Conservation (phyloP, 2,113 vertebrate species). For the Albula goreensis region DNA sequence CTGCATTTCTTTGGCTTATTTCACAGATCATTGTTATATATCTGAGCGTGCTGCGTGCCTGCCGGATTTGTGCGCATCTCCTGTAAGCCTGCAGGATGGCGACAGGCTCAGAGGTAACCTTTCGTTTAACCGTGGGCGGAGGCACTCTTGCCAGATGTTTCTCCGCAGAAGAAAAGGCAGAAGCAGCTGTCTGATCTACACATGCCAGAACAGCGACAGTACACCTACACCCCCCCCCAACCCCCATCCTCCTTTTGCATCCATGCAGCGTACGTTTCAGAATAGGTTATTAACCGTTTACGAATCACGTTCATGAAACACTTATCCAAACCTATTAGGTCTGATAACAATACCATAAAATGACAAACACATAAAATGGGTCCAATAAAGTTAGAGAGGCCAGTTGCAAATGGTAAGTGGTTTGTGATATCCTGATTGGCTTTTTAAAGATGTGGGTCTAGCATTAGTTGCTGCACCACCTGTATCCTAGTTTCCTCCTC, state of each 20-base stretch:
- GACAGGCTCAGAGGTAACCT: constrained; percentile 64
- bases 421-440: neutral
- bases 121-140: constrained; percentile 59
- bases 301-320: neutral
- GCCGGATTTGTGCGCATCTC: neutral
- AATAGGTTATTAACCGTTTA: constrained; percentile 17
- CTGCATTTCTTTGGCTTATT: too few species aligned
- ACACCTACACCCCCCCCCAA: constrained; percentile 17
- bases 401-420: too few species aligned
- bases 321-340: neutral
- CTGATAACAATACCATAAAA: neutral
- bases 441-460: neutral
- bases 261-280: neutral
- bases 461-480: neutral
- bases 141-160: constrained; percentile 68
- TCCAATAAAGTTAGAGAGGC: neutral
- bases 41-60: neutral
- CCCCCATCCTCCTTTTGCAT: neutral
- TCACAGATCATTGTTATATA: neutral
- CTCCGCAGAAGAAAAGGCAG: constrained; percentile 57
- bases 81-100: constrained; percentile 62
- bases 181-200: constrained; percentile 71
- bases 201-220: constrained; percentile 45
- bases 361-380: neutral
- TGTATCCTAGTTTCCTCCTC: neutral